Conservation (phyloP, 1,140 invertebrate species). For the Cyclargus thomasi region DNA sequence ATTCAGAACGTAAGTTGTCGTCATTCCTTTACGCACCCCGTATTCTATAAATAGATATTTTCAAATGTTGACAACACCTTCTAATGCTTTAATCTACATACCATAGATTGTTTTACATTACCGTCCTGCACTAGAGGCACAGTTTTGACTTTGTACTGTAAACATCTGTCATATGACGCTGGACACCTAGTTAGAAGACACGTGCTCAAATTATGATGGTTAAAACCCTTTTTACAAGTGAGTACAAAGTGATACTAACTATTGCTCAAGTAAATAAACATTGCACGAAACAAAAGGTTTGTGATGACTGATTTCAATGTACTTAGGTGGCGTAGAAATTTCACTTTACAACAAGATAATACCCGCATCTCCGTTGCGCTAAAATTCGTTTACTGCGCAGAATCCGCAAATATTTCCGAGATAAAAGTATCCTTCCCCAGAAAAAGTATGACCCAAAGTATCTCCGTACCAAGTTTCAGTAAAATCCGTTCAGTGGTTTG, state of each 20-base stretch:
- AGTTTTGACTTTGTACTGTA: slow-evolving; percentile 32
- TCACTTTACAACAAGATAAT: too few species aligned
- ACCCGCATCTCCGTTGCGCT: too few species aligned
- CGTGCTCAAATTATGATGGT: slow-evolving; percentile 7
- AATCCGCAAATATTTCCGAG: too few species aligned
- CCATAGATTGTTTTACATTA: slow-evolving; percentile 34
- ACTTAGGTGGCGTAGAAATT: too few species aligned
- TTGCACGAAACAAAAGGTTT: not conserved
- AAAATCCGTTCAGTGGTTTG: too few species aligned
- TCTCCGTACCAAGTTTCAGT: too few species aligned
- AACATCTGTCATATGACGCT: slow-evolving; percentile 28
- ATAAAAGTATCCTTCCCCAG: too few species aligned
- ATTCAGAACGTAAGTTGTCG: too few species aligned
- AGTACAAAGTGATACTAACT: slow-evolving; percentile 7
- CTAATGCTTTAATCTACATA: slow-evolving; percentile 39
- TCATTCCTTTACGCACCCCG: too few species aligned
- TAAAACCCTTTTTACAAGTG: slow-evolving; percentile 9
- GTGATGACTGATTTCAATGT: slow-evolving; percentile 8
- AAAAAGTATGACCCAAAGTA: too few species aligned
- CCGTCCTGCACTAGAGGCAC: slow-evolving; percentile 39
- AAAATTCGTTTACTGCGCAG: too few species aligned
- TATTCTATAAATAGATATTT: too few species aligned
- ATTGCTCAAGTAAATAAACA: not conserved
- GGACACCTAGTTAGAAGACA: not conserved
- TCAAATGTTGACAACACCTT: slow-evolving; percentile 15